phyloP scores from a whole-genome alignment of 2,888 invertebrate species.

The Heliconius ismenius region DNA sequence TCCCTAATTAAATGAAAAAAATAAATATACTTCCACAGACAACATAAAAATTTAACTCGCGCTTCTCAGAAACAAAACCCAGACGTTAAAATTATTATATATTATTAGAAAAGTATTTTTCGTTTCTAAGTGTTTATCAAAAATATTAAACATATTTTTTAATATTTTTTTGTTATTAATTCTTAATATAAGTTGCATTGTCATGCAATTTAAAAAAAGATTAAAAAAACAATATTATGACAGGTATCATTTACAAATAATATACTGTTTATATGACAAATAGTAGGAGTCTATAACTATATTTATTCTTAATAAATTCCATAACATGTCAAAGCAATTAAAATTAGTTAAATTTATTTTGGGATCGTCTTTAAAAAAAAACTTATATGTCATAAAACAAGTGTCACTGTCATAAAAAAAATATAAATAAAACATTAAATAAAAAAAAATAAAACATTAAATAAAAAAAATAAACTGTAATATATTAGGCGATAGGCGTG shows the following conservation, averaged over 20 bases:
- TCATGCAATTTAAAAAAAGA: background rate
- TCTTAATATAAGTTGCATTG: background rate
- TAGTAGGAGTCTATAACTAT: too few relatives aligned
- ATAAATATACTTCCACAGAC: too few relatives aligned
- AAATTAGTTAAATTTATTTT: background rate
- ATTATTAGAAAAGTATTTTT: too few relatives aligned
- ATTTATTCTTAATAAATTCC: too few relatives aligned
- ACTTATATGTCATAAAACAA: background rate
- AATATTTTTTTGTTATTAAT: too few relatives aligned
- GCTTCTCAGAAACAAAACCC: too few relatives aligned
- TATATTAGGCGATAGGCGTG: slow-evolving; percentile 26
- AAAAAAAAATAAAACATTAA: too few relatives aligned
- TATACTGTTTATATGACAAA: background rate
- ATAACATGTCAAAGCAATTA: too few relatives aligned
- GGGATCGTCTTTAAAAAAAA: slow-evolving; percentile 4
- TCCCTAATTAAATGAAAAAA: background rate
- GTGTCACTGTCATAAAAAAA: slow-evolving; percentile 7
- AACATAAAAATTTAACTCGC: too few relatives aligned
- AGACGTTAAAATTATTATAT: too few relatives aligned
- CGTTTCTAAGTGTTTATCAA: too few relatives aligned
- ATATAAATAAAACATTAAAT: background rate
- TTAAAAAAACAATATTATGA: background rate
- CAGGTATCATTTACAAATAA: background rate
- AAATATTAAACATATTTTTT: too few relatives aligned
- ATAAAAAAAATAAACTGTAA: slow-evolving; percentile 27